Evolutionary conservation across 2,797 vertebrate genomes (phyloP), one percentile per base, ranked within the genome.

Genomic region (Alauda arvensis): DNA sequence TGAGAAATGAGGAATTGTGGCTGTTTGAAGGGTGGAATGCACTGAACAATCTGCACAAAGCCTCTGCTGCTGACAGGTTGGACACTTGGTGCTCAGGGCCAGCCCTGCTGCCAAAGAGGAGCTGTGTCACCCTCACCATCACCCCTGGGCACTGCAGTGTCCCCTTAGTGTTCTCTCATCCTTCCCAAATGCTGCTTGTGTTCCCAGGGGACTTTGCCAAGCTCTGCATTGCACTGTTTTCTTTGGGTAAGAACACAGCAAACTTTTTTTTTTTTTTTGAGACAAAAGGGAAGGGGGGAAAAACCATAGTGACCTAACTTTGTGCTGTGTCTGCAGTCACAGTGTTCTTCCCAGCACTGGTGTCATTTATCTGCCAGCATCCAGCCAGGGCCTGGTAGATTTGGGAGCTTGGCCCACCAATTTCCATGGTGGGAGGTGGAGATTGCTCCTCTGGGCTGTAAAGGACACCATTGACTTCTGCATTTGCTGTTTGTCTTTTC

Each of bases 21-120:
- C 0, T 61, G 51, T 52, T 56, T 23, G 20, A 9, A 6, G 24
- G 29, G 62, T 56, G 5, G 17, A 14, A 28, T 15, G 33, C 34
- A 24, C 40, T 20, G 10, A 2, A 2, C 12, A 26, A 3, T 14
- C 31, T 0, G 0, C 21, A 5, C 18, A 16, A 29, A 55, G 67
- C 15, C 26, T 10, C 49, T 42, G 59, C 13, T 0, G 0, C n/a
- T 6, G 40, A 6, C 57, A 20, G 68, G 25, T 12, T 66, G 62
- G 45, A 7, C 18, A 0, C 29, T 21, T 29, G 40, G 55, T 26
- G 79, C 17, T 51, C 2, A 5, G 25, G 34, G 18, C 12, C 8
- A 20, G 55, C 16, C 34, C 43, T 37, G 0, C 82, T 78, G 67
- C 3, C 31, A 28, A 0, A 55, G 26, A 57, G 55, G 45, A 75